Evolutionary conservation across 2,888 invertebrate genomes (phyloP).

Genomic region (Aphodius granarius): DNA sequence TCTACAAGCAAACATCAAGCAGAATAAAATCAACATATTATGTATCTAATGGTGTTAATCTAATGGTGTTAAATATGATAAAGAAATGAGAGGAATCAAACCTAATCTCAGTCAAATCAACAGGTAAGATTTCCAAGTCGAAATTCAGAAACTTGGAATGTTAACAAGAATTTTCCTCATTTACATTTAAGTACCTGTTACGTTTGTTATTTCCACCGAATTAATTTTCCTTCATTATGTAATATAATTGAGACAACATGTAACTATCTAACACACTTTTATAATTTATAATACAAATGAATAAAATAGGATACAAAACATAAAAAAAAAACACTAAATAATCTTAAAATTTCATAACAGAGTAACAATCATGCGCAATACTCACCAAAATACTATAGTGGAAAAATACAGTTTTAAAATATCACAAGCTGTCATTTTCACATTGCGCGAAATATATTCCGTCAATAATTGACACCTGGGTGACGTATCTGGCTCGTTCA

Average conservation of each 20-base stretch:
- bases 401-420: constrained; percentile 8
- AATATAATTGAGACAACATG: no score
- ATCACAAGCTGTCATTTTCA: constrained; percentile 26
- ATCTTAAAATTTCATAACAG: neutral
- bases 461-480: constrained; percentile 1
- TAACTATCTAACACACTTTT: no score
- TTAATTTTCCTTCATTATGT: no score
- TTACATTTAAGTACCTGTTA: neutral
- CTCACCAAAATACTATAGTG: constrained; percentile 17
- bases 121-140: no score
- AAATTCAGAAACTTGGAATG: neutral
- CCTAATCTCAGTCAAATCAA: no score
- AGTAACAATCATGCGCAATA: neutral
- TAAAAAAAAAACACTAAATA: neutral
- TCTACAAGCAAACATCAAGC: constrained; percentile 7
- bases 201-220: no score
- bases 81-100: no score
- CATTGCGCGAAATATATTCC: neutral
- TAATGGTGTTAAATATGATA: no score
- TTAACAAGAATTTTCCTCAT: neutral
- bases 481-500: neutral
- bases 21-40: no score
- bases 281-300: no score
- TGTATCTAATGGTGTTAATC: no score
- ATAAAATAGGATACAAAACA: no score